A percentile compares a stretch with the other conserved stretches of the same genome.
These are phyloP conservation scores for Lipophrys pholis DNA, from an alignment of 2,113 vertebrate species.

Conservation along the genomic window DNA sequence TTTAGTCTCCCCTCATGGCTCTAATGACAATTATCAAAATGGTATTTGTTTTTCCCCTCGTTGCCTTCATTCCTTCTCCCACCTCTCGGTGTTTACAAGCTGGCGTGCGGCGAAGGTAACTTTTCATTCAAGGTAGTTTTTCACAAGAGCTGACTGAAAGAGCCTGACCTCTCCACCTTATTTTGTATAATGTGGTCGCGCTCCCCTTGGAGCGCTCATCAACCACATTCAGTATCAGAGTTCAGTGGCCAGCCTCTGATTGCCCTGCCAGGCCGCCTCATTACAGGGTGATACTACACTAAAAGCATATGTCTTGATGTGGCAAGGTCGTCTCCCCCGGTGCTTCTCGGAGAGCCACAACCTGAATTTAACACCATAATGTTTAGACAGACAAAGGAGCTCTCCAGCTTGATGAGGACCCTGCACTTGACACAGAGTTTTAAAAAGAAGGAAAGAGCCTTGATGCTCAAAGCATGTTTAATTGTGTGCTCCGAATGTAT, in stretches of 20 bases:
- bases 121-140: constrained; percentile 28
- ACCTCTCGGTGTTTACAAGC: constrained; percentile 35
- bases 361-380: constrained; percentile 42
- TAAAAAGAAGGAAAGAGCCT: not conserved
- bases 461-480: not conserved
- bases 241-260: constrained; percentile 78
- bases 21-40: constrained; percentile 38
- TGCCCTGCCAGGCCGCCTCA: constrained; percentile 64
- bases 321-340: constrained; percentile 53
- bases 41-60: constrained; percentile 16
- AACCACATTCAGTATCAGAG: constrained; percentile 79
- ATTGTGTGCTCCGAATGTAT: not conserved
- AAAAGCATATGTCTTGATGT: constrained; percentile 36
- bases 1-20: no score
- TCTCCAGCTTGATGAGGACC: constrained; percentile 13
- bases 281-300: constrained; percentile 48
- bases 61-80: constrained; percentile 54
- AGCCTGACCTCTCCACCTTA: constrained; percentile 31
- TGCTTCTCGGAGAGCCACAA: constrained; percentile 16
- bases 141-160: constrained; percentile 46
- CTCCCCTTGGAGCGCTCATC: constrained; percentile 68
- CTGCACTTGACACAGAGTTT: not conserved
- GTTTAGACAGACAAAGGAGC: constrained; percentile 13
- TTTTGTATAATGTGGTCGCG: constrained; percentile 66
- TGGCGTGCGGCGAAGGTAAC: constrained; percentile 35